Base-by-base conservation (phyloP, 1,140 invertebrate genomes). In the Bathynomus jamesi region DNA sequence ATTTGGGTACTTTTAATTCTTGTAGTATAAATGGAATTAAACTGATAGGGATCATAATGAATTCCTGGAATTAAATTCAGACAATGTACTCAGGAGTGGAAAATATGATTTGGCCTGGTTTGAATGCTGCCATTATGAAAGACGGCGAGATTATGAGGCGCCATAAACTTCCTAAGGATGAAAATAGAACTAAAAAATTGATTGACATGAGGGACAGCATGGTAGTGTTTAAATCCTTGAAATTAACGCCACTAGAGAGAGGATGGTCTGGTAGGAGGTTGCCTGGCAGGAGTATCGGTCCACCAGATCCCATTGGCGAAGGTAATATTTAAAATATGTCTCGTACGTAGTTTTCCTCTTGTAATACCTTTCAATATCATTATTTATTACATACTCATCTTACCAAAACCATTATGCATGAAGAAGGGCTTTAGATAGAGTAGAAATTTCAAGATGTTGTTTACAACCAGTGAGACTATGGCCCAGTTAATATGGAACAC, bases 71-170 rank as follows among this genome's bases (percentile, higher is more conserved):
- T n/a, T n/a, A n/a, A n/a, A n/a, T n/a, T n/a, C 25, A 10, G 3
- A 2, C 21, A 31, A 21, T 62, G 17, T 21, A 76, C 10, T 63
- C 88, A 31, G 91, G 89, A 82, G 84, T 87, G 61, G n/a, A n/a
- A n/a, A 92, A 91, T 79, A 91, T 96, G 78, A 28, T 93, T 67
- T 98, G 93, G 91, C 96, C 96, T 28, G 96, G 96, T 27, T 83
- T 99, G 27, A 95, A 91, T 79, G 83, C 89, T 0, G 91, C 93
- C 3, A 85, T 97, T 10, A 82, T 95, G 8, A 86, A 87, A 79
- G 93, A 93, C 1, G 87, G 85, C 79, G 89, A 93, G 79, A 76
- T 95, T 0, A 80, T 94, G 0, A 82, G 86, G 78, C 88, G 89
- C 77, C 85, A 90, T 77, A 80, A 87, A 77, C 79, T 92, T 13